These are phyloP conservation scores for Tringa solitaria DNA, from an alignment of 2,113 vertebrate genomes.

Conservation along the genomic window DNA sequence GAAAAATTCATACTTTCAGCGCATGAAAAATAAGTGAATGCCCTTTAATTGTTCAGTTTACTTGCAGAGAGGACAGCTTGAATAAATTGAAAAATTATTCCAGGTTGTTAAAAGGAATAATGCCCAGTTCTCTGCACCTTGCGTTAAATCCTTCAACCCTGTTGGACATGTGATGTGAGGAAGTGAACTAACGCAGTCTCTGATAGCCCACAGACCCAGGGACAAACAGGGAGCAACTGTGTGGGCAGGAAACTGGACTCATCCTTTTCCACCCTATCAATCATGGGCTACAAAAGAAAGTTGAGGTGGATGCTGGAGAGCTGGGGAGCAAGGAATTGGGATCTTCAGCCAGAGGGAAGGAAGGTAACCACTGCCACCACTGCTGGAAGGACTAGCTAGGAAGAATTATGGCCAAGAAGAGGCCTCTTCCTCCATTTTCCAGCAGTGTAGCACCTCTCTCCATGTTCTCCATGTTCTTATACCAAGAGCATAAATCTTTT, in stretches of 20 bases:
- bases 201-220: background rate
- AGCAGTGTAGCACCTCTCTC: background rate
- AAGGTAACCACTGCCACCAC: background rate
- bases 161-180: background rate
- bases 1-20: slow-evolving; percentile 70
- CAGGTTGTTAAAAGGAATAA: background rate
- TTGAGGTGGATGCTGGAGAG: background rate
- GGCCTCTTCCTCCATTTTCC: background rate
- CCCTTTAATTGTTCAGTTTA: slow-evolving; percentile 68
- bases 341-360: background rate
- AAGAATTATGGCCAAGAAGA: background rate
- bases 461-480: background rate
- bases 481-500: background rate
- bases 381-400: background rate
- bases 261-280: background rate
- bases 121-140: background rate
- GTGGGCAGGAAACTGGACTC: background rate
- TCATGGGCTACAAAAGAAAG: background rate
- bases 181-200: background rate
- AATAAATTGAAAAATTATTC: slow-evolving; percentile 46
- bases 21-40: slow-evolving; percentile 66
- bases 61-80: slow-evolving; percentile 28
- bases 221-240: background rate
- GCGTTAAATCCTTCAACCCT: background rate
- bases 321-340: background rate